Conservation (phyloP, 2,113 vertebrate species). For the Saimiri boliviensis region DNA sequence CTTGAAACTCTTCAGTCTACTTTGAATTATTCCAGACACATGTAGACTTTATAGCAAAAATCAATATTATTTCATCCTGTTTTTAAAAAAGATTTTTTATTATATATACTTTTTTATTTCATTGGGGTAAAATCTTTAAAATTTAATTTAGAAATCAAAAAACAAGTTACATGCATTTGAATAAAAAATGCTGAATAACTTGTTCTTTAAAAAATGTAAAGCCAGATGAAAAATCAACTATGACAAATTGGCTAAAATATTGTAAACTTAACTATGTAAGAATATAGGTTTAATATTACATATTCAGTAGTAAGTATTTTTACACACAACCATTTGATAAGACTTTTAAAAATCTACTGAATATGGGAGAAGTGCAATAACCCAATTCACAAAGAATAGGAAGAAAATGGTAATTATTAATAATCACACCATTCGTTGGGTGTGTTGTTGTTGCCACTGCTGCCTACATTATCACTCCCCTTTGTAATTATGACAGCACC, state of each 20-base stretch:
- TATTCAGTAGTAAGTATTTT: neutral
- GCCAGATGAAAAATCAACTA: neutral
- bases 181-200: neutral
- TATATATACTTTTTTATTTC: neutral
- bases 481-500: neutral
- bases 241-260: neutral
- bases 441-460: neutral
- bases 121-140: neutral
- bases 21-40: conserved; percentile 6
- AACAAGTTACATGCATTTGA: neutral
- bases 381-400: neutral
- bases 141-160: conserved; percentile 25
- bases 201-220: neutral
- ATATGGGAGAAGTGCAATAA: neutral
- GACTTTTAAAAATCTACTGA: neutral
- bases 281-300: neutral
- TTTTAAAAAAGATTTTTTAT: neutral
- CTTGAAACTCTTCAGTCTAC: neutral
- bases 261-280: conserved; percentile 12
- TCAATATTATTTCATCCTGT: neutral
- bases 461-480: neutral
- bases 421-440: neutral
- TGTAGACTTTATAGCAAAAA: neutral
- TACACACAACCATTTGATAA: neutral
- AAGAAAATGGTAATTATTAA: neutral